Evolutionary conservation across 2,888 invertebrate genomes (phyloP).

Genomic region (Resseliella maxima): DNA sequence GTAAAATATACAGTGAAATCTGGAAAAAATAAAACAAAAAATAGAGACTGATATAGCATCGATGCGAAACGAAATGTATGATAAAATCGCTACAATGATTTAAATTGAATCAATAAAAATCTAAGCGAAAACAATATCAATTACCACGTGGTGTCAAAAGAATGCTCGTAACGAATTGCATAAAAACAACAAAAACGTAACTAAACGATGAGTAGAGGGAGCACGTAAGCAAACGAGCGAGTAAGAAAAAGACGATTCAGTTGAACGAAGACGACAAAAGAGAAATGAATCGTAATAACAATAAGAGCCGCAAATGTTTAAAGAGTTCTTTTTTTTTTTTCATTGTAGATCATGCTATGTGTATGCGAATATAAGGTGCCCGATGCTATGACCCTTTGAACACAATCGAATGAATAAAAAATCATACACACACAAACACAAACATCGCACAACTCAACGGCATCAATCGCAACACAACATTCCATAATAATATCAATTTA

Average conservation of each 20-base stretch:
- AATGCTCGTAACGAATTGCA: neutral
- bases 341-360: neutral
- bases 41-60: neutral
- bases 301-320: conserved; percentile 11
- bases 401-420: neutral
- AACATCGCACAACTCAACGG: neutral
- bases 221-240: neutral
- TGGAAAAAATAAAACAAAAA: neutral
- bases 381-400: conserved; percentile 30
- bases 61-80: conserved; percentile 4
- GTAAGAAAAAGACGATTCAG: neutral
- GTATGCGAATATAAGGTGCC: neutral
- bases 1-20: neutral
- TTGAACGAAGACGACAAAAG: neutral
- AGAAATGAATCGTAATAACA: conserved; percentile 27
- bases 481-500: conserved; percentile 41
- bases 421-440: neutral
- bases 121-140: conserved; percentile 34
- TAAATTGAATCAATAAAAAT: conserved; percentile 5
- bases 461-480: conserved; percentile 20
- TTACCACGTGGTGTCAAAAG: conserved; percentile 26
- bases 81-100: conserved; percentile 11
- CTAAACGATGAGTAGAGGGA: neutral
- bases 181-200: neutral
- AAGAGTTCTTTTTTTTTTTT: neutral